Conservation (phyloP, 2,888 invertebrate genomes). For the Polymixis flavicincta region DNA sequence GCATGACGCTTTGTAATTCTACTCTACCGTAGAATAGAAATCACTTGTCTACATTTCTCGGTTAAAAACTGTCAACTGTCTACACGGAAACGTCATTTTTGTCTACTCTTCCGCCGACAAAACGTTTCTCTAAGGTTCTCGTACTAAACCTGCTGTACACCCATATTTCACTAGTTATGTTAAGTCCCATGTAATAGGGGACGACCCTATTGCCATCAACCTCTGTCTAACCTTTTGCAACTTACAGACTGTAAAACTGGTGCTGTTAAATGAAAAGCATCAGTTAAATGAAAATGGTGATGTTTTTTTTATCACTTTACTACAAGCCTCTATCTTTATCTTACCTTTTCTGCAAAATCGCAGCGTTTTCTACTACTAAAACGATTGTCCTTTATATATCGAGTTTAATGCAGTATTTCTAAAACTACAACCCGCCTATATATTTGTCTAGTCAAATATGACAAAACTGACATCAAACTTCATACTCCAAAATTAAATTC, state of each 20-base stretch:
- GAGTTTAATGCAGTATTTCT: neutral
- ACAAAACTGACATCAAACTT: neutral
- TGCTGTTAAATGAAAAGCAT: neutral
- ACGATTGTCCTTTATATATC: neutral
- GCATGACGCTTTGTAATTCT: no score
- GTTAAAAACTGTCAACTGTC: no score
- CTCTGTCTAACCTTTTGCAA: neutral
- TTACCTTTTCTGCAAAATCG: neutral
- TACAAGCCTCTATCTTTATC: neutral
- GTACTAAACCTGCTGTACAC: no score
- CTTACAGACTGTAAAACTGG: neutral
- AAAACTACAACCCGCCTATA: neutral
- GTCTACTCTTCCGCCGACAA: no score
- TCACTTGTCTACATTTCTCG: no score
- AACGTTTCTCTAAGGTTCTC: no score
- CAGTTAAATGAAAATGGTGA: neutral
- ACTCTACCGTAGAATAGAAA: no score
- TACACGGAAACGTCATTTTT: no score
- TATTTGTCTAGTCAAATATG: neutral
- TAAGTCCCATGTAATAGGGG: neutral
- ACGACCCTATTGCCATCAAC: neutral
- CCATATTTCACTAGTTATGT: neutral
- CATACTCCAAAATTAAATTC: conserved; percentile 18
- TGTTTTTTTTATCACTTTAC: neutral
- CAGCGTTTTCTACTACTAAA: neutral